phyloP scores from a whole-genome alignment of 2,888 invertebrate genomes.

The Phalera bucephala region DNA sequence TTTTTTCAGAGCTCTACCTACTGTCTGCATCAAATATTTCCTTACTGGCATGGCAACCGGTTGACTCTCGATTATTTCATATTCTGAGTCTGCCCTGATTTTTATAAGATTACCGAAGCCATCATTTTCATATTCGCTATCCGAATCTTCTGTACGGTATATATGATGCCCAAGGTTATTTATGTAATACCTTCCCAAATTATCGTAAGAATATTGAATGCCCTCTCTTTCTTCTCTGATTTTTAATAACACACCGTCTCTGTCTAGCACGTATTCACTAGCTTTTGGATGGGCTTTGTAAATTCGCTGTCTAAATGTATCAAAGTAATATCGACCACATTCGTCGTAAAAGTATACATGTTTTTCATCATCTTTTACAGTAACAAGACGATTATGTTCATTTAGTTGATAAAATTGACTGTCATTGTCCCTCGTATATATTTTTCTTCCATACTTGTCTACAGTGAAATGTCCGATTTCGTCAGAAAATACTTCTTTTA shows the following conservation, averaged over 20 bases:
- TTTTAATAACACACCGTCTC: conserved; percentile 30
- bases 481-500: conserved; percentile 36
- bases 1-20: conserved; percentile 41
- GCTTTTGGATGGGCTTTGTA: conserved; percentile 33
- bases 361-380: conserved; percentile 31
- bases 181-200: conserved; percentile 37
- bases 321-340: conserved; percentile 41
- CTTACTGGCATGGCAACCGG: conserved; percentile 32
- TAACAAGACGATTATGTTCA: conserved; percentile 30
- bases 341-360: conserved; percentile 43
- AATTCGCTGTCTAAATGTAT: conserved; percentile 20
- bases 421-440: conserved; percentile 27
- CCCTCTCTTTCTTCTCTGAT: conserved; percentile 29
- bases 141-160: conserved; percentile 29
- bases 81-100: conserved; percentile 11
- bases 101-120: conserved; percentile 37
- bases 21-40: conserved; percentile 34
- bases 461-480: conserved; percentile 33
- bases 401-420: conserved; percentile 35
- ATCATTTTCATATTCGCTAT: conserved; percentile 31
- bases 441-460: conserved; percentile 41
- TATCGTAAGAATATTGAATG: conserved; percentile 34
- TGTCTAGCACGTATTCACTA: conserved; percentile 36
- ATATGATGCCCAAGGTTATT: conserved; percentile 25
- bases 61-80: conserved; percentile 15